phyloP scores from a whole-genome alignment of 2,888 invertebrate species.

The Agriopis aurantiaria region DNA sequence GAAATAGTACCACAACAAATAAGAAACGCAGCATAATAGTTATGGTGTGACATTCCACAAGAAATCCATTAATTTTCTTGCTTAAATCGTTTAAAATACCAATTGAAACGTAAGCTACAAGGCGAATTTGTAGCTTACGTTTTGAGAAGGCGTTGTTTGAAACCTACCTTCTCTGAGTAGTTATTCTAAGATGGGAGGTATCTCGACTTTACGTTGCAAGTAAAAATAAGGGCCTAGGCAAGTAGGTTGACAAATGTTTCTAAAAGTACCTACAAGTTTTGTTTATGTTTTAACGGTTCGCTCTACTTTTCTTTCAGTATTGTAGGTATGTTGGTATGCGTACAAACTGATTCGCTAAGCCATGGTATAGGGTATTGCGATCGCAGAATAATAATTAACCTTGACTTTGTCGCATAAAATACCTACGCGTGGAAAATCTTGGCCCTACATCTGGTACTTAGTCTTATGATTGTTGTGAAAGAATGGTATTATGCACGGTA shows the following conservation, averaged over 20 bases:
- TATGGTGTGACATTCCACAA: no score
- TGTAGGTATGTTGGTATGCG: slow-evolving; percentile 2
- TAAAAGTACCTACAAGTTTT: neutral
- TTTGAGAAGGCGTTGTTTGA: no score
- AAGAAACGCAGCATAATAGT: no score
- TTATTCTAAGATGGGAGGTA: no score
- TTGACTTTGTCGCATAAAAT: slow-evolving; percentile 27
- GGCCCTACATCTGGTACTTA: slow-evolving; percentile 2
- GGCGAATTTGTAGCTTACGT: no score
- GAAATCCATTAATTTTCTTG: no score
- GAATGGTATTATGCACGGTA: slow-evolving; percentile 1
- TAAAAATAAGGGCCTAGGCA: no score
- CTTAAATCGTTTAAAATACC: no score
- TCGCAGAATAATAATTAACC: slow-evolving; percentile 21
- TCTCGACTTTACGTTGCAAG: no score
- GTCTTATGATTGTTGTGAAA: slow-evolving; percentile 20
- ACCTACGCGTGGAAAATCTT: slow-evolving; percentile 23
- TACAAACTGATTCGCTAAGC: slow-evolving; percentile 14
- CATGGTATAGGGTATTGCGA: slow-evolving; percentile 5
- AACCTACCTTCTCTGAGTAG: no score
- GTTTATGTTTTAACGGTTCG: neutral
- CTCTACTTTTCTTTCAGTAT: slow-evolving; percentile 2
- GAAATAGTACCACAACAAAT: no score
- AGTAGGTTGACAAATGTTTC: neutral
- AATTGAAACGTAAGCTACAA: no score